Conservation (phyloP, 1,140 invertebrate genomes). For the Nomia melanderi region DNA sequence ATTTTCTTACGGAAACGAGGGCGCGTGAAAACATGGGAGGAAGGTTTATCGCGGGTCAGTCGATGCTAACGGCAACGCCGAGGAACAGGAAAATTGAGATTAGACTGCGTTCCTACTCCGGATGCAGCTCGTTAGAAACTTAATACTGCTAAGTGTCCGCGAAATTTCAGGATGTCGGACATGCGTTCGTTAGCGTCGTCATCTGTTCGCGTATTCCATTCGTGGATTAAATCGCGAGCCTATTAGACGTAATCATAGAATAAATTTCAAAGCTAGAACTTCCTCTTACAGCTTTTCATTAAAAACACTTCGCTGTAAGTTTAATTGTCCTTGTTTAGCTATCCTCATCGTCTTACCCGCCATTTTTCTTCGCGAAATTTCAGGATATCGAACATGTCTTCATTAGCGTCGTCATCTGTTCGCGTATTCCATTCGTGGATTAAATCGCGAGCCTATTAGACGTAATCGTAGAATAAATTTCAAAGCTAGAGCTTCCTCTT, state of each 20-base stretch:
- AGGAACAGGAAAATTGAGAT: slow-evolving; percentile 24
- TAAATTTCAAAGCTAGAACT: too few relatives aligned
- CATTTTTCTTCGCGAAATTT: slow-evolving; percentile 52
- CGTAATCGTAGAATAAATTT: too few relatives aligned
- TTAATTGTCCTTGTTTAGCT: too few relatives aligned
- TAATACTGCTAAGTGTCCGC: slow-evolving; percentile 25
- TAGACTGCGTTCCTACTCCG: slow-evolving; percentile 12
- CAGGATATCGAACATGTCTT: slow-evolving; percentile 49
- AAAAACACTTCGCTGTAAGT: too few relatives aligned
- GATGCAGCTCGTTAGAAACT: slow-evolving; percentile 9
- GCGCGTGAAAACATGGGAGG: neutral
- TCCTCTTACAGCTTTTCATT: too few relatives aligned
- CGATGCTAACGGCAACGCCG: slow-evolving; percentile 20
- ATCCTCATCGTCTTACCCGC: too few relatives aligned
- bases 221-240: slow-evolving; percentile 28
- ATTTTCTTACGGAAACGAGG: neutral
- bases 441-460: slow-evolving; percentile 19
- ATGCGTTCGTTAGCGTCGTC: slow-evolving; percentile 55
- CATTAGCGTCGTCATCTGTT: slow-evolving; percentile 60
- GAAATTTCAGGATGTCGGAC: slow-evolving; percentile 53
- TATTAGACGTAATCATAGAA: too few relatives aligned
- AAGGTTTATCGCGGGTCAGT: slow-evolving; percentile 28
- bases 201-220: slow-evolving; percentile 49
- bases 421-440: slow-evolving; percentile 40
- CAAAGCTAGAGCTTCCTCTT: too few relatives aligned